Evolutionary conservation across 2,113 vertebrate genomes (phyloP), one percentile per base, ranked within the genome.

Genomic region (Crotalus tigris): DNA sequence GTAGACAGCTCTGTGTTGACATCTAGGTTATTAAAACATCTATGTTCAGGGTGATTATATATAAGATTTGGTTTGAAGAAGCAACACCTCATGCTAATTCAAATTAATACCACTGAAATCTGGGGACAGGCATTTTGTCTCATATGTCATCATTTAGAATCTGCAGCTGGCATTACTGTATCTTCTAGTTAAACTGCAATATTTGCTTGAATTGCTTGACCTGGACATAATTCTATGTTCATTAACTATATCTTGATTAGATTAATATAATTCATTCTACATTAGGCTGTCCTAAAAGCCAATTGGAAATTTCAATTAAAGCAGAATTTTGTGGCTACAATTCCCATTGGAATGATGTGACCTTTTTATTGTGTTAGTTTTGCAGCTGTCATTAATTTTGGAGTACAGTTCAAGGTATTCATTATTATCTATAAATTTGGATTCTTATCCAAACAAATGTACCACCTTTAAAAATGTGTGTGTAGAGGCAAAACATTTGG

Each of bases 11-110:
- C 44, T 88, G 54, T 54, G 57, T 5, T 4, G 58, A 59, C 4
- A 0, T 87, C 64, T 54, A 29, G 33, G 90, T 69, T 90, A 0
- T 87, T 91, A 0, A 0, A 24, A 57, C 5, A 81, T 57, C 0
- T 91, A 4, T 12, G 55, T 51, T 23, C 51, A 46, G 1, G 0
- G 3, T 87, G 10, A 53, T 90, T 90, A 8, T 39, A 86, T 23
- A 81, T 61, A 91, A 85, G 13, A 86, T 23, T 87, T 89, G 1
- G 1, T 21, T 81, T 93, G 55, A 53, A 24, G 92, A 13, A 85
- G 29, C 75, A 21, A 85, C 13, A 19, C 13, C 1, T 51, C 17
- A 24, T 91, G 64, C 61, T 51, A 93, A 53, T 92, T 94, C 24
- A 92, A 26, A 91, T 46, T 93, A 90, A 94, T 94, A 21, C 0